Conservation (phyloP, 2,888 invertebrate genomes). For the Philhelius pedissequus region DNA sequence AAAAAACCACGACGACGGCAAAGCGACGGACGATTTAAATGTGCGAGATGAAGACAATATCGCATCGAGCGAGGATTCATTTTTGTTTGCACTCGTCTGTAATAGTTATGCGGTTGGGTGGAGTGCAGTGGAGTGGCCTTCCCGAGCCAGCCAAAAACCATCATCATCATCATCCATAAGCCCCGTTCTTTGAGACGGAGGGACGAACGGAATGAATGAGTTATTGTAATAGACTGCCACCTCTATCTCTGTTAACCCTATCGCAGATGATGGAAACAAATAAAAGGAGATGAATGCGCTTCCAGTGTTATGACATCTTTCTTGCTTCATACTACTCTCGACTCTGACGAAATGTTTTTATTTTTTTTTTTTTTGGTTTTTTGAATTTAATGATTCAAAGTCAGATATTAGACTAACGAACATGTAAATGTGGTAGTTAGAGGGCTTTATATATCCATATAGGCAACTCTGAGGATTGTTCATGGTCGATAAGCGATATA, state of each 20-base stretch:
- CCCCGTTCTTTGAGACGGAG: neutral
- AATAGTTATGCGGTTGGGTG: slow-evolving; percentile 26
- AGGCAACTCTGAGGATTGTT: slow-evolving; percentile 14
- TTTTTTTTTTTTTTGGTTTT: neutral
- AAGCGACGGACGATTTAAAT: neutral
- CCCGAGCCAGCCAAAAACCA: neutral
- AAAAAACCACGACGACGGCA: slow-evolving; percentile 18
- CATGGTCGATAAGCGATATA: slow-evolving; percentile 19
- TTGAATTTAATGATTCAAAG: slow-evolving; percentile 7
- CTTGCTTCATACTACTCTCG: slow-evolving; percentile 43
- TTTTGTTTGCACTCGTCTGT: slow-evolving; percentile 26
- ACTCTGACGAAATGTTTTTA: slow-evolving; percentile 14
- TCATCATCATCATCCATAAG: neutral
- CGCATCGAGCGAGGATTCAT: slow-evolving; percentile 20
- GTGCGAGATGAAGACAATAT: slow-evolving; percentile 27
- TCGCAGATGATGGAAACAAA: slow-evolving; percentile 50
- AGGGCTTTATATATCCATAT: neutral
- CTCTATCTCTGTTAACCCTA: slow-evolving; percentile 44
- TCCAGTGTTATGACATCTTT: slow-evolving; percentile 65
- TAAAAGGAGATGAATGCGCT: slow-evolving; percentile 53
- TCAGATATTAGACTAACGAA: slow-evolving; percentile 31
- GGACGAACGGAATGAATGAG: slow-evolving; percentile 51
- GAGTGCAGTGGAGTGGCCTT: slow-evolving; percentile 54
- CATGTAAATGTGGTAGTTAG: slow-evolving; percentile 26
- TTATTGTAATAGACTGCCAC: slow-evolving; percentile 58